Evolutionary conservation across 2,113 vertebrate species (phyloP), one percentile per base, ranked within the genome.

Genomic region (Nycticryphes semicollaris): DNA sequence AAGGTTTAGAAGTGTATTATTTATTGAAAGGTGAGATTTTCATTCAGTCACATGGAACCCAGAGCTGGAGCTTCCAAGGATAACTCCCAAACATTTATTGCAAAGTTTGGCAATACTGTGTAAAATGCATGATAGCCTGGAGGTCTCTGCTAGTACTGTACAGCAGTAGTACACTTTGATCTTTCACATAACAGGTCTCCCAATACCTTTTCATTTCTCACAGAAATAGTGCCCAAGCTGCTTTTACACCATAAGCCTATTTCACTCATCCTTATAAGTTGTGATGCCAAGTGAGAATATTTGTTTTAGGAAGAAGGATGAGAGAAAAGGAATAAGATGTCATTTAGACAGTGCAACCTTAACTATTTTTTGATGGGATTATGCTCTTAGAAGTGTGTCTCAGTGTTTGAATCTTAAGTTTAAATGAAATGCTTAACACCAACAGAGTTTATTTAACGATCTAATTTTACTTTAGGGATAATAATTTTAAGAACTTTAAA

Each of bases 171-270:
- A 84, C 35, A 19, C 90, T 89, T 92, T 94, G 64, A 91, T 91
- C 79, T 94, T 95, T 88, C 90, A 53, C 43, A 4, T 88, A 88
- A 93, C 47, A 91, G 75, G 80, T 96, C 90, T 97, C 45, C 76
- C 85, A 90, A 50, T 93, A 86, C 88, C 63, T 92, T 94, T 96
- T 92, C 83, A 92, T 80, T 94, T 94, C 79, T 83, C 76, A 66
- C 35, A 88, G 63, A 86, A 94, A 62, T 85, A 92, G 72, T 80
- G 79, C 75, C 72, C 76, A 70, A 54, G 50, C 92, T 86, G 72
- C 59, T 84, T 4, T 95, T 95, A 73, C 4, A n/a, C 37, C 22
- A 37, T 86, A 90, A 94, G 76, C 57, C 76, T 90, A 17, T 92
- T 95, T 85, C 86, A 88, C 35, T 94, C 63, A 84, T 79, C 80